Evolutionary conservation across 2,797 vertebrate genomes (phyloP).

Genomic region (Sciurus vulgaris): DNA sequence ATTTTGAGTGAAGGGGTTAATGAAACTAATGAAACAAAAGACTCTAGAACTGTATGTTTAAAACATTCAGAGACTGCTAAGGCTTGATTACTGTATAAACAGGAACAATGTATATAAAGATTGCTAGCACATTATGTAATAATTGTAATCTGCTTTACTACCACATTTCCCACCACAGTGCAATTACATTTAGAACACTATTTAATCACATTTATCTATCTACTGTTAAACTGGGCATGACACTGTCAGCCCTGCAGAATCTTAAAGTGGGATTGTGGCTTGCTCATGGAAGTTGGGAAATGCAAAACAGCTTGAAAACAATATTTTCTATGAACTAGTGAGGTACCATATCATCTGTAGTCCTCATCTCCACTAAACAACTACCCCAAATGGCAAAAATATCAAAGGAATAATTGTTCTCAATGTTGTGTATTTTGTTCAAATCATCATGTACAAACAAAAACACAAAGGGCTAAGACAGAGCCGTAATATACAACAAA

Average conservation of each 20-base stretch:
- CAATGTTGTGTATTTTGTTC: not conserved
- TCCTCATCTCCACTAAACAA: not conserved
- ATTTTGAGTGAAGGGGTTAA: not conserved
- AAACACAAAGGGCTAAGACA: not conserved
- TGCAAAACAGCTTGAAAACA: slow-evolving; percentile 10
- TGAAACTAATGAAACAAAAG: not conserved
- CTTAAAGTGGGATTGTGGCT: slow-evolving; percentile 28
- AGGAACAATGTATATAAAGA: slow-evolving; percentile 64
- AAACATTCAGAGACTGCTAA: slow-evolving; percentile 41
- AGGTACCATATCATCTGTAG: not conserved
- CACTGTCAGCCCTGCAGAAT: slow-evolving; percentile 46
- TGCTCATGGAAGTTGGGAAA: slow-evolving; percentile 48
- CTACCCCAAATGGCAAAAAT: not conserved
- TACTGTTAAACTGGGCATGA: slow-evolving; percentile 83
- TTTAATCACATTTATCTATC: slow-evolving; percentile 84
- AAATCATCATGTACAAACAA: not conserved
- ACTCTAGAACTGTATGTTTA: slow-evolving; percentile 47
- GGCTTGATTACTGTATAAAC: slow-evolving; percentile 33
- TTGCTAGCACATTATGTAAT: slow-evolving; percentile 71
- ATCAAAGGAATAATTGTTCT: slow-evolving; percentile 25
- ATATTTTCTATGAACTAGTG: slow-evolving; percentile 53
- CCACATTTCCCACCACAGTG: slow-evolving; percentile 64
- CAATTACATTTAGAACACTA: slow-evolving; percentile 79
- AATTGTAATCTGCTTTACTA: slow-evolving; percentile 79
- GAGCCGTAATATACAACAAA: not conserved